phyloP scores from a whole-genome alignment of 1,140 invertebrate species.

The Vollenhovia emeryi region DNA sequence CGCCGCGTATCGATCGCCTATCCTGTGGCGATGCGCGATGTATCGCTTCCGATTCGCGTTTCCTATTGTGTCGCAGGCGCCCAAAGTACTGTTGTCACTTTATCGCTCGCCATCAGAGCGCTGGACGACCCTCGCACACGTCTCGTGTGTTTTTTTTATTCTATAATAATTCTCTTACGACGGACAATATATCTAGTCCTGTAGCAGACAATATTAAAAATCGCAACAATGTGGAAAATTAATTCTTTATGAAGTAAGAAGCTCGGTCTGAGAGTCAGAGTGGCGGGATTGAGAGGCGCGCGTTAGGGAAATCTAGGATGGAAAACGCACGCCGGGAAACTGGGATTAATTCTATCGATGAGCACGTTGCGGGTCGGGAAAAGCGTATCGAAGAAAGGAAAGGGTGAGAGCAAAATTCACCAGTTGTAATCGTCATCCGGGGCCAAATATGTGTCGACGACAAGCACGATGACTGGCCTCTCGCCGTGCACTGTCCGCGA shows the following conservation, averaged over 20 bases:
- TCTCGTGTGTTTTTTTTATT: not conserved
- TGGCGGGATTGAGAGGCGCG: not conserved
- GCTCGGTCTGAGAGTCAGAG: not conserved
- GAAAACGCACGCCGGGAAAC: not conserved
- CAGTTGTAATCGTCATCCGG: not conserved
- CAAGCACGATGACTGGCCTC: conserved; percentile 20
- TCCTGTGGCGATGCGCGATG: conserved; percentile 46
- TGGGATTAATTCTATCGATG: not conserved
- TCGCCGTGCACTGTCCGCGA: not conserved
- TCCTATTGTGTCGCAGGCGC: not conserved
- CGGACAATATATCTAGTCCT: not conserved
- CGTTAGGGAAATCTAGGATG: too few species aligned
- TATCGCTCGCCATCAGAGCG: not conserved
- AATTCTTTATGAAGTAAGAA: not conserved
- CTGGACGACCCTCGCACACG: not conserved
- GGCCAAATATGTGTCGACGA: conserved; percentile 28
- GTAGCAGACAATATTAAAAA: not conserved
- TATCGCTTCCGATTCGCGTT: conserved; percentile 53
- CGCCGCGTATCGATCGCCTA: conserved; percentile 70
- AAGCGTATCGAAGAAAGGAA: conserved; percentile 3
- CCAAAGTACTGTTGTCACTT: conserved; percentile 61
- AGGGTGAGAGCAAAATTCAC: conserved; percentile 18
- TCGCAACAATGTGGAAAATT: not conserved
- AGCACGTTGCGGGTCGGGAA: too few species aligned
- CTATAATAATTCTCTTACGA: not conserved